Evolutionary conservation across 2,888 invertebrate species (phyloP), one percentile per base, ranked within the genome.

Genomic region (Pandemis heparana): DNA sequence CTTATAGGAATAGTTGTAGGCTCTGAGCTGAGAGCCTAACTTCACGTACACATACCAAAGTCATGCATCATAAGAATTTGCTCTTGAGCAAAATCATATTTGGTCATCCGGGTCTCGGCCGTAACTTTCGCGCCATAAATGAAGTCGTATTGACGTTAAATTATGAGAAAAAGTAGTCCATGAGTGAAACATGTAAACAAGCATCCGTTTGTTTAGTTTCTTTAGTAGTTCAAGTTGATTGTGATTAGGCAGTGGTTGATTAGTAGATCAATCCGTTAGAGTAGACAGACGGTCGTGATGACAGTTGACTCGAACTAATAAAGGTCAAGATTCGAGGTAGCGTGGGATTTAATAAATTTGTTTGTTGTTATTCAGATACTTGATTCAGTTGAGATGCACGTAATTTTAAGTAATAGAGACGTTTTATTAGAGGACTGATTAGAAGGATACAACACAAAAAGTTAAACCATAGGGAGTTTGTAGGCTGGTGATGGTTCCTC

Each of bases 71-170:
- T 38, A 65, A 51, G 51, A 65, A 51, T 65, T 65, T 51, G 73
- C 59, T 74, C 73, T 65, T 74, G 64, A 60, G 68, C 23, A 68
- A 48, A 69, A 68, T 69, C 51, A 5, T 32, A 60, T 73, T 74
- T 65, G 73, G 69, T 60, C 63, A 74, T 69, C 48, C 64, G 59
- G 73, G 69, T 69, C 73, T 74, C 64, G 73, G 73, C n/a, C 64
- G 63, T 56, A 38, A 63, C 68, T 72, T 72, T 72, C 68, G 56
- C 56, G 38, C 51, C 48, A 38, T 65, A 32, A 46, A 10, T 46
- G 38, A 39, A 46, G 59, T 46, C 12, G 10, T 43, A 18, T 62
- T 53, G 7, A 14, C 56, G 53, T 38, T 53, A 56, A 63, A 67
- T 46, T 68, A 56, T 63, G 63, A 32, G 56, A 46, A 73, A 63